A percentile compares a stretch with the other conserved stretches of the same genome.
Evolutionary conservation across 2,797 vertebrate species (phyloP).

Genomic region (Falco biarmicus): DNA sequence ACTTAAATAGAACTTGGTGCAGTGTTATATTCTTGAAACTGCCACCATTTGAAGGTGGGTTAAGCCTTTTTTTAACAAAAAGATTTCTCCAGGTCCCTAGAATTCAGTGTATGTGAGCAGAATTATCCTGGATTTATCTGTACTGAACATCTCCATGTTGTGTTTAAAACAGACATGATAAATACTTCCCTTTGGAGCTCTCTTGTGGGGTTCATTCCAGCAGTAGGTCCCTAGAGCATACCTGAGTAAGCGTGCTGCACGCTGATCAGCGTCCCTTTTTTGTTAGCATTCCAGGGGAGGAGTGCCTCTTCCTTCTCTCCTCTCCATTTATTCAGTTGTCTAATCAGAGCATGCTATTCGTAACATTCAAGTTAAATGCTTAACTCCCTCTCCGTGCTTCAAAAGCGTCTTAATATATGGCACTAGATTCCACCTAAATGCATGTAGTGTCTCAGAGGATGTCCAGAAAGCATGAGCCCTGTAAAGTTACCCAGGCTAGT

Average conservation of each 20-base stretch:
- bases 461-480: not conserved
- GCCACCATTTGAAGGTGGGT: not conserved
- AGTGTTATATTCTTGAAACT: not conserved
- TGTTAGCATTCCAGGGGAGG: not conserved
- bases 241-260: not conserved
- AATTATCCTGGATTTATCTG: not conserved
- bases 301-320: not conserved
- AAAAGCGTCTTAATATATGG: not conserved
- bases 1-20: not conserved
- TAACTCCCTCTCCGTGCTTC: not conserved
- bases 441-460: not conserved
- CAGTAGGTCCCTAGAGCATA: not conserved
- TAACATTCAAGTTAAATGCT: not conserved
- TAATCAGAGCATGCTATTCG: not conserved
- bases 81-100: not conserved
- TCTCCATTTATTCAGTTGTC: not conserved
- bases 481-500: not conserved
- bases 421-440: not conserved
- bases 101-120: not conserved
- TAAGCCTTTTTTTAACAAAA: not conserved
- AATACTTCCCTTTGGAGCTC: not conserved
- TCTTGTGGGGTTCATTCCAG: not conserved
- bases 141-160: not conserved
- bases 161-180: not conserved
- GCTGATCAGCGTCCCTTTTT: not conserved